Evolutionary conservation across 2,888 invertebrate genomes (phyloP).

Genomic region (Epiblema foenella): DNA sequence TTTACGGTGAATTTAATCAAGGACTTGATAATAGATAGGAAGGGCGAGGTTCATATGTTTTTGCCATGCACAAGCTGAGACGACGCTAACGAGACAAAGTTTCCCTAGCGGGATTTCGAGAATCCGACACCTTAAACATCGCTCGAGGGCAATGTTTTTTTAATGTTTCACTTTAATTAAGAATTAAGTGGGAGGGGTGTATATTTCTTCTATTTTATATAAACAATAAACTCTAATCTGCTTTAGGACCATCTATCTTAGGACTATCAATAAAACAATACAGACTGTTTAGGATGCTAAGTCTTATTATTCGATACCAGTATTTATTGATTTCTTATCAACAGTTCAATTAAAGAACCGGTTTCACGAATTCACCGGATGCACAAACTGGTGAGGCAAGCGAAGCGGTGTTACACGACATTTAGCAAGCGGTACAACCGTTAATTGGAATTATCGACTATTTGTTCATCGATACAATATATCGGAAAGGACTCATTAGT

Average conservation of each 20-base stretch:
- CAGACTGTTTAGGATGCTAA: background rate
- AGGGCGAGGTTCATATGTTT: no score
- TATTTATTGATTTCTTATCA: slow-evolving; percentile 21
- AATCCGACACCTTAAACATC: no score
- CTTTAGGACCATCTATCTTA: no score
- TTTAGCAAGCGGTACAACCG: slow-evolving; percentile 34
- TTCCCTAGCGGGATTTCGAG: no score
- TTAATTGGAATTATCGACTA: slow-evolving; percentile 29
- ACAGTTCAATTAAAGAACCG: slow-evolving; percentile 22
- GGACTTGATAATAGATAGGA: background rate
- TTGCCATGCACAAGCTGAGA: no score
- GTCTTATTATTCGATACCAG: background rate
- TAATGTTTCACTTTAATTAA: no score
- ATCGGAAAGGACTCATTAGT: slow-evolving; percentile 1
- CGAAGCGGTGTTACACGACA: slow-evolving; percentile 38
- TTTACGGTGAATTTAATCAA: background rate
- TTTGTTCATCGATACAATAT: slow-evolving; percentile 34
- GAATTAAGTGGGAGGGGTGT: no score
- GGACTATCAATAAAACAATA: no score
- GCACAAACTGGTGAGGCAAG: slow-evolving; percentile 25
- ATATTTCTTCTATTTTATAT: no score
- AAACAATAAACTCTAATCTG: no score
- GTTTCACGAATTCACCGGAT: slow-evolving; percentile 34
- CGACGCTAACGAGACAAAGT: no score
- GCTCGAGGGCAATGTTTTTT: no score